Evolutionary conservation across 2,888 invertebrate genomes (phyloP).

Genomic region (Magallana nippona): DNA sequence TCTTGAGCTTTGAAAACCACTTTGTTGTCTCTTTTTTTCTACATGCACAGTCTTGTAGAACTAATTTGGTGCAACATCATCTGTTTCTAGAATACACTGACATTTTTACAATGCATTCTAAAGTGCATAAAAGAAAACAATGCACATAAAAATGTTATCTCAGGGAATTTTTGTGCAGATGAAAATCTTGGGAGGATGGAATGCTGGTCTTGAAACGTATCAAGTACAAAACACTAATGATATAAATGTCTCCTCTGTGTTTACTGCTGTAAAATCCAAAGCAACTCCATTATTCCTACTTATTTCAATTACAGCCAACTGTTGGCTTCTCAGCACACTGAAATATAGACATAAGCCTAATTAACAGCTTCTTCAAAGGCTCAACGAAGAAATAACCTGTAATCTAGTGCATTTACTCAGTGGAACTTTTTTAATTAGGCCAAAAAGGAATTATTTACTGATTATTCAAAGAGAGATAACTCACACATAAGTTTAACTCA

Average conservation of each 20-base stretch:
- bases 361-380: background rate
- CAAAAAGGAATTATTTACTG: background rate
- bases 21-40: too few species aligned
- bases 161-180: background rate
- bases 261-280: background rate
- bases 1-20: too few species aligned
- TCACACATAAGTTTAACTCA: background rate
- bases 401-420: too few species aligned
- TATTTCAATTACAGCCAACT: background rate
- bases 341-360: background rate
- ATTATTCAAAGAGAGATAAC: slow-evolving; percentile 4
- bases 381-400: too few species aligned
- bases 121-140: slow-evolving; percentile 5
- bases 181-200: background rate
- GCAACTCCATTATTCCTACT: background rate
- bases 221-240: slow-evolving; percentile 9
- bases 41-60: background rate
- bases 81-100: background rate
- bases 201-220: background rate
- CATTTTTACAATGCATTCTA: background rate
- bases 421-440: too few species aligned
- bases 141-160: slow-evolving; percentile 20
- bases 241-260: slow-evolving; percentile 2
- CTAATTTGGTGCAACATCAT: background rate
- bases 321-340: background rate